Percentiles rank a stretch among this genome's conserved stretches.
These are phyloP conservation scores for Drosophila rubida DNA, from an alignment of 2,888 invertebrate genomes.

Conservation along the genomic window DNA sequence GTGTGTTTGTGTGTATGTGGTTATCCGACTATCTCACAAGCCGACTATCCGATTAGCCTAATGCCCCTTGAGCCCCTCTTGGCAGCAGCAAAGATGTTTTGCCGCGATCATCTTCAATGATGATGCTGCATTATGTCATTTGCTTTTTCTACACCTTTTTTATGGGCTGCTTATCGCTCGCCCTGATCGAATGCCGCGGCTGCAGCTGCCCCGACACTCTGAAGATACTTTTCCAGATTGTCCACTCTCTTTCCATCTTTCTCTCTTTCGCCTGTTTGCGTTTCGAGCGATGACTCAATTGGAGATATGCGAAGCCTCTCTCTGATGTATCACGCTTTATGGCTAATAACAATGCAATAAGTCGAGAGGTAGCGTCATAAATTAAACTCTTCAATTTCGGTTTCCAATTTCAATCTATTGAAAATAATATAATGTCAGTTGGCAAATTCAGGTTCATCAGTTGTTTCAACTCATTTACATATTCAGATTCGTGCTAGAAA, in stretches of 20 bases:
- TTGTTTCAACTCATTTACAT: background rate
- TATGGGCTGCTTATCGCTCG: conserved; percentile 46
- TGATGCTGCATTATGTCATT: conserved; percentile 80
- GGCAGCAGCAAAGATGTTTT: conserved; percentile 9
- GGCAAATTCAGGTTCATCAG: background rate
- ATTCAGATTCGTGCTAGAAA: background rate
- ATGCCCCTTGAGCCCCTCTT: conserved; percentile 54
- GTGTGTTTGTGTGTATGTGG: background rate
- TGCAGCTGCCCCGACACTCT: conserved; percentile 56
- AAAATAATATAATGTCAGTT: background rate
- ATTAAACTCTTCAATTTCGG: conserved; percentile 16
- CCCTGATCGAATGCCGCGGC: conserved; percentile 45
- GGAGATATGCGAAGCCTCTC: background rate
- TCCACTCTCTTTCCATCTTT: background rate
- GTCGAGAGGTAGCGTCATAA: conserved; percentile 10
- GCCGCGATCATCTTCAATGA: conserved; percentile 39
- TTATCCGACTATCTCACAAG: conserved; percentile 31
- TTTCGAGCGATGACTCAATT: conserved; percentile 46
- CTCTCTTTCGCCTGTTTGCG: background rate
- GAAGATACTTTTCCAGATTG: conserved; percentile 2
- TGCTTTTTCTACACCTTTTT: conserved; percentile 70
- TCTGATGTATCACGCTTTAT: conserved; percentile 35
- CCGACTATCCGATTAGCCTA: conserved; percentile 78
- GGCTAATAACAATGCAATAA: conserved; percentile 16
- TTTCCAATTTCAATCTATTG: conserved; percentile 30